phyloP scores from a whole-genome alignment of 2,888 invertebrate species.

The Trichacis sp. region DNA sequence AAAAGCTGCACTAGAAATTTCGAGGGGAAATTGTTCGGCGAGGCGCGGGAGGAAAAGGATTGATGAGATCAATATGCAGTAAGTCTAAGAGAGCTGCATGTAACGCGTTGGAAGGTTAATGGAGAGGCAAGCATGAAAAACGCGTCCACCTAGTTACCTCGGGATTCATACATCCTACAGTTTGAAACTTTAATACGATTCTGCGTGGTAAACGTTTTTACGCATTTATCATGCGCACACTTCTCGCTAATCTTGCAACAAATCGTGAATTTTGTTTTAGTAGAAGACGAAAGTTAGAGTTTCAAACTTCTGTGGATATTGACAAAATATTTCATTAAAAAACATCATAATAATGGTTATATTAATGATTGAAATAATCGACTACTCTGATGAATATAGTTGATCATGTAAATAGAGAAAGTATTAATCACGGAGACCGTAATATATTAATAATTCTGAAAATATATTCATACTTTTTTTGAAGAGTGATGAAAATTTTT shows the following conservation, averaged over 20 bases:
- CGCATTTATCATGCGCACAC: slow-evolving; percentile 30
- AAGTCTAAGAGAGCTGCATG: slow-evolving; percentile 60
- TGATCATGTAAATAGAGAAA: no score
- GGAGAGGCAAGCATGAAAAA: slow-evolving; percentile 52
- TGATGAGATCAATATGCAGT: slow-evolving; percentile 68
- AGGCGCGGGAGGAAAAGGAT: slow-evolving; percentile 54
- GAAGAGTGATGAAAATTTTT: no score
- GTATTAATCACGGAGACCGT: no score
- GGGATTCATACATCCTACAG: slow-evolving; percentile 39
- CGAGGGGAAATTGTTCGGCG: slow-evolving; percentile 20
- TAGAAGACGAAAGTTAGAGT: no score
- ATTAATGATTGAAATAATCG: no score
- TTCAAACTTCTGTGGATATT: no score
- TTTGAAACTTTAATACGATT: slow-evolving; percentile 42
- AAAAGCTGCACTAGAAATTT: background rate
- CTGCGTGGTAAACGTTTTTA: slow-evolving; percentile 32
- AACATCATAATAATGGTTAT: no score
- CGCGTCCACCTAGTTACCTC: slow-evolving; percentile 46
- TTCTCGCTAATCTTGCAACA: background rate
- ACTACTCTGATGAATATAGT: no score
- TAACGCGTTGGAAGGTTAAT: slow-evolving; percentile 61
- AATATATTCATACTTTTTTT: no score
- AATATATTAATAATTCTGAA: no score
- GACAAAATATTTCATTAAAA: no score
- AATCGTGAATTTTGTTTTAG: no score